phyloP scores from a whole-genome alignment of 2,797 vertebrate genomes.

The Pangasius larnaudii region DNA sequence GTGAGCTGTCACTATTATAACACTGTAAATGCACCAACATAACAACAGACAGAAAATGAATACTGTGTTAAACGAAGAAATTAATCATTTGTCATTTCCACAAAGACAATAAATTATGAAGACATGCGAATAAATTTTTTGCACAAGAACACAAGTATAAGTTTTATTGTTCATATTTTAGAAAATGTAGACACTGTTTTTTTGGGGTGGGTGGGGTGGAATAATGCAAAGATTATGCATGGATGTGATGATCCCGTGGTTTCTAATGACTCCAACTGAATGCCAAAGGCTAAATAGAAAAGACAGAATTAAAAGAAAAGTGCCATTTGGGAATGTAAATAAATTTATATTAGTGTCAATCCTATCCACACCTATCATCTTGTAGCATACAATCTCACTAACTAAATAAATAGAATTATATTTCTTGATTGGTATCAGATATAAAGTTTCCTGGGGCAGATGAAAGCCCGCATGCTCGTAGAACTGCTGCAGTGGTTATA shows the following conservation, averaged over 20 bases:
- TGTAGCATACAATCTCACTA: not conserved
- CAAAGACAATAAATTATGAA: not conserved
- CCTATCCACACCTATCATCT: not conserved
- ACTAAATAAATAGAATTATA: constrained; percentile 16
- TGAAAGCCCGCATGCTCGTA: constrained; percentile 27
- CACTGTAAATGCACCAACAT: not conserved
- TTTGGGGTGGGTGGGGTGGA: not conserved
- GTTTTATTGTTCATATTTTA: not conserved
- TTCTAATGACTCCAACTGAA: not conserved
- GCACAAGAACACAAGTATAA: not conserved
- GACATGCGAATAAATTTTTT: not conserved
- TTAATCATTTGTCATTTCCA: not conserved
- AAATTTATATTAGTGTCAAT: not conserved
- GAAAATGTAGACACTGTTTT: not conserved
- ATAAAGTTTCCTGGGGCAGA: constrained; percentile 33
- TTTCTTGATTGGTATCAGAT: constrained; percentile 40
- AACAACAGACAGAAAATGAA: too few species aligned
- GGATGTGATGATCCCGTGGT: not conserved
- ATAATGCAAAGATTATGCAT: not conserved
- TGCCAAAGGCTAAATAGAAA: not conserved
- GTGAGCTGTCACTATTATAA: not conserved
- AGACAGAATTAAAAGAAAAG: not conserved
- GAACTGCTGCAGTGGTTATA: constrained; percentile 27
- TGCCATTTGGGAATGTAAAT: not conserved
- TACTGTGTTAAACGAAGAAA: not conserved